A percentile compares a stretch with the other conserved stretches of the same genome.
phyloP scores from a whole-genome alignment of 2,888 invertebrate species.

The Cheilosia scutellata region DNA sequence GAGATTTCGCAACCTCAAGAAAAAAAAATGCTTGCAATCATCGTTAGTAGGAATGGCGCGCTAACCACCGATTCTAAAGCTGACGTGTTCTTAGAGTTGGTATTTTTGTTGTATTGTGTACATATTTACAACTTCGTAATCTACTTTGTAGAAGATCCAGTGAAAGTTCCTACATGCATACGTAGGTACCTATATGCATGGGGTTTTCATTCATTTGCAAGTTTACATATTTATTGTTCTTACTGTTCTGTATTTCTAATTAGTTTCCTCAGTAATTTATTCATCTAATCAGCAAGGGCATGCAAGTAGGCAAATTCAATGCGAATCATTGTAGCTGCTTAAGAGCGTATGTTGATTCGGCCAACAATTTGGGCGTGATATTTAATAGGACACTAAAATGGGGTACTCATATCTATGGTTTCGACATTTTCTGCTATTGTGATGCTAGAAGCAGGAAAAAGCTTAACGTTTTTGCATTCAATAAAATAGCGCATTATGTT shows the following conservation, averaged over 20 bases:
- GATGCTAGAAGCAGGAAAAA: no score
- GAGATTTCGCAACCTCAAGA: not conserved
- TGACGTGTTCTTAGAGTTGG: constrained; percentile 49
- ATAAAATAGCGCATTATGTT: no score
- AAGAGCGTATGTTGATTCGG: not conserved
- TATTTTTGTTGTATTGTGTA: not conserved
- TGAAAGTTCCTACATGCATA: constrained; percentile 7
- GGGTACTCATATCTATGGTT: no score
- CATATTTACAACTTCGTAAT: constrained; percentile 27
- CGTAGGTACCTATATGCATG: not conserved
- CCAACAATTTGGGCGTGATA: not conserved
- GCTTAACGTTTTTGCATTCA: no score
- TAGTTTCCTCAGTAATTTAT: not conserved
- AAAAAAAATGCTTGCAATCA: constrained; percentile 8
- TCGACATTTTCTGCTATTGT: no score
- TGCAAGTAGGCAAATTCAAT: not conserved
- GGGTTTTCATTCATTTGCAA: not conserved
- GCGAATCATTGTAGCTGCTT: not conserved
- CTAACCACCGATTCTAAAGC: constrained; percentile 27
- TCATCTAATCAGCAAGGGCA: constrained; percentile 14
- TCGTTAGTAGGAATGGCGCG: constrained; percentile 33
- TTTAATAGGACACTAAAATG: not conserved
- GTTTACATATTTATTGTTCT: not conserved
- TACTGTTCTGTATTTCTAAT: constrained; percentile 9
- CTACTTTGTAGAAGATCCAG: constrained; percentile 8